A percentile compares a stretch with the other conserved stretches of the same genome.
Evolutionary conservation across 2,113 vertebrate species (phyloP).

Genomic region (Python bivittatus): DNA sequence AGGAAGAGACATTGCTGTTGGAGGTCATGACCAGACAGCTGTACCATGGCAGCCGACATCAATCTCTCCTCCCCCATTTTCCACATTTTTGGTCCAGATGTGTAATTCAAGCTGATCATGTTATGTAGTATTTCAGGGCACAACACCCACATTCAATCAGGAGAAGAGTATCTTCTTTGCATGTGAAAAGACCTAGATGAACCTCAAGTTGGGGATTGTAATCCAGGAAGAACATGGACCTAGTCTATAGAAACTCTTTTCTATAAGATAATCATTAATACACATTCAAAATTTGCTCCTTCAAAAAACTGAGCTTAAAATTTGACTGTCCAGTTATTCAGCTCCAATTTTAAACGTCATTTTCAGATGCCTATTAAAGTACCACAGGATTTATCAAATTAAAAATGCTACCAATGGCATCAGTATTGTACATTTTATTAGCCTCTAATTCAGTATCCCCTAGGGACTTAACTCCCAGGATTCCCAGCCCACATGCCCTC

Average conservation of each 20-base stretch:
- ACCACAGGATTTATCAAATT: neutral
- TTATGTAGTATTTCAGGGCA: neutral
- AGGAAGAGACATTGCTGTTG: neutral
- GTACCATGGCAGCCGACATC: neutral
- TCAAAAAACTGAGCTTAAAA: neutral
- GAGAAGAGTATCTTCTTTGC: neutral
- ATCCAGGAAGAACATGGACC: no score
- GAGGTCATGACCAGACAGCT: neutral
- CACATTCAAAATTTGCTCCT: neutral
- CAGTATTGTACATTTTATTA: neutral
- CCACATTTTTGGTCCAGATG: no score
- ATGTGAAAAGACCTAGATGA: neutral
- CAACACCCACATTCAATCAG: neutral
- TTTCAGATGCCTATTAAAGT: no score
- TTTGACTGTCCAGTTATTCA: neutral
- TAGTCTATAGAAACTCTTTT: neutral
- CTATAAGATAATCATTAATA: neutral
- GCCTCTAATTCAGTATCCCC: no score
- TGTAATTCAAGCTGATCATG: neutral
- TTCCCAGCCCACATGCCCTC: no score
- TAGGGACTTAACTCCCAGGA: no score
- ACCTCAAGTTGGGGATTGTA: neutral
- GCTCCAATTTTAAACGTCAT: neutral
- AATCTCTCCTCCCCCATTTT: neutral
- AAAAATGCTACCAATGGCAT: neutral